These are phyloP conservation scores for Acanthopagrus latus DNA, from an alignment of 2,797 vertebrate species.

Conservation along the genomic window DNA sequence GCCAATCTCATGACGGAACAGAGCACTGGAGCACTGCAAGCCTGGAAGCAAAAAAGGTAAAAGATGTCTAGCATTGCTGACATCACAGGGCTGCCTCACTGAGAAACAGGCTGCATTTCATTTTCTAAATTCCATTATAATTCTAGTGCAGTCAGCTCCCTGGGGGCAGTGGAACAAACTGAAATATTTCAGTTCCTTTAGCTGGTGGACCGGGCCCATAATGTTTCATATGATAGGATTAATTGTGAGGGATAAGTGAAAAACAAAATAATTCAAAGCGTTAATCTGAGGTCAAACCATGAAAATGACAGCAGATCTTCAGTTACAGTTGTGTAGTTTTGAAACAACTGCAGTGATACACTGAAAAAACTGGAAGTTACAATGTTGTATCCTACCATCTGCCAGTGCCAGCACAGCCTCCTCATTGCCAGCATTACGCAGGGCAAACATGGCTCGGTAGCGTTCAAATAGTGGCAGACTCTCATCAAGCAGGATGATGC, in stretches of 20 bases:
- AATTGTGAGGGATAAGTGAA: too few relatives aligned
- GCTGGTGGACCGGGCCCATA: too few relatives aligned
- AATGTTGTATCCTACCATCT: constrained; percentile 83
- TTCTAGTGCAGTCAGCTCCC: not conserved
- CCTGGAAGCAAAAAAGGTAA: constrained; percentile 77
- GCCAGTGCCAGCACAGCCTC: constrained; percentile 91
- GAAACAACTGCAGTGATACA: not conserved
- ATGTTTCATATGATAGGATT: too few relatives aligned
- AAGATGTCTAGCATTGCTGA: too few relatives aligned
- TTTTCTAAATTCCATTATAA: not conserved
- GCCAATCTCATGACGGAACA: constrained; percentile 96
- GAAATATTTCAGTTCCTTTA: too few relatives aligned
- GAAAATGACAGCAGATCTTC: not conserved
- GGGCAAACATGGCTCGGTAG: constrained; percentile 96
- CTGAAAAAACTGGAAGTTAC: not conserved
- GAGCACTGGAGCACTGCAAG: constrained; percentile 87
- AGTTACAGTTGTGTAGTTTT: not conserved
- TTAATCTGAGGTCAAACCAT: not conserved
- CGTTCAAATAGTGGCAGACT: constrained; percentile 89
- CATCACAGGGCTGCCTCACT: not conserved
- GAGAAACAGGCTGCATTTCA: not conserved
- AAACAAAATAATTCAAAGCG: not conserved
- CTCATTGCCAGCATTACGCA: constrained; percentile 88
- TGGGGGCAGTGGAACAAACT: too few relatives aligned
- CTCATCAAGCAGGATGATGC: constrained; percentile 87